phyloP scores from a whole-genome alignment of 30 jellyfish, hydroid and myxozoan species.

The Turritopsis rubra region DNA sequence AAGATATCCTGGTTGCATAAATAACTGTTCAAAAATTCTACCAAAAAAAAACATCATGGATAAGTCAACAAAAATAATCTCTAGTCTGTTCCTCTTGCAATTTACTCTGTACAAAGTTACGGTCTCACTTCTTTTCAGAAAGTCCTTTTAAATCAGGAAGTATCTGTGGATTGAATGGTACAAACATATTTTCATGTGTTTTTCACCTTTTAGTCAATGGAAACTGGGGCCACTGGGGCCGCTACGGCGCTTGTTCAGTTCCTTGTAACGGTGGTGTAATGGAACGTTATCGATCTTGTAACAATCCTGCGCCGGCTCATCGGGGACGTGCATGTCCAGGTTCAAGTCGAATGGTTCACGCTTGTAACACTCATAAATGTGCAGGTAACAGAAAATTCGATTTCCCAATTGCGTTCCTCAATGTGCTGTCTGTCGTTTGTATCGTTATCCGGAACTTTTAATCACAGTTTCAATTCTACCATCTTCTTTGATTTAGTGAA shows the following conservation, averaged over 20 bases:
- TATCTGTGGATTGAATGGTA: no score
- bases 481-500: conserved; percentile 31
- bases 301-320: conserved; percentile 7
- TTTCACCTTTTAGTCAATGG: background rate
- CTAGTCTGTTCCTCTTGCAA: no score
- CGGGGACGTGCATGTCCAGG: conserved; percentile 5
- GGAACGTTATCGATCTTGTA: background rate
- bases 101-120: no score
- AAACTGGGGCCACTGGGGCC: conserved; percentile 17
- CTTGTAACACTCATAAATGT: conserved; percentile 8
- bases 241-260: background rate
- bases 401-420: no score
- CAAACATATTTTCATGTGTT: background rate
- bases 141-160: no score
- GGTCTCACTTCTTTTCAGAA: no score
- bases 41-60: no score
- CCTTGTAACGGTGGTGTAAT: background rate
- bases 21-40: no score
- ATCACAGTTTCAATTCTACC: background rate
- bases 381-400: background rate
- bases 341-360: conserved; percentile 6
- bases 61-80: no score
- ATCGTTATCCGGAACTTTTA: no score
- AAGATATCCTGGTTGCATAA: no score
- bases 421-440: no score